phyloP scores from a whole-genome alignment of 2,888 invertebrate species.

The Branchellion lobata region DNA sequence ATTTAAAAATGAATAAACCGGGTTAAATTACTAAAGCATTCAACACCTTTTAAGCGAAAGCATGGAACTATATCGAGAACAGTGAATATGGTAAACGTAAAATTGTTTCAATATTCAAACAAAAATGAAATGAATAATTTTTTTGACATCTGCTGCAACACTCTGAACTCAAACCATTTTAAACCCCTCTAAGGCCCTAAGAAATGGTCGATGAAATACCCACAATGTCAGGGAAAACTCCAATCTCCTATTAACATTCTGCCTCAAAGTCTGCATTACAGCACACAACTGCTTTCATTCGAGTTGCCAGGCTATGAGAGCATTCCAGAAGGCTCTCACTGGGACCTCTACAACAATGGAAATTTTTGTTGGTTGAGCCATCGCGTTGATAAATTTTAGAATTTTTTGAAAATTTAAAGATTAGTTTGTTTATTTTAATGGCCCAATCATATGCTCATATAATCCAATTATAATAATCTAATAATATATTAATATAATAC shows the following conservation, averaged over 20 bases:
- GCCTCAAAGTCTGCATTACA: constrained; percentile 44
- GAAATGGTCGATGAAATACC: constrained; percentile 40
- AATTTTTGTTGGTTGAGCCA: constrained; percentile 48
- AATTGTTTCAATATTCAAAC: too few relatives aligned
- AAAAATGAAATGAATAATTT: too few relatives aligned
- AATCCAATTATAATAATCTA: too few relatives aligned
- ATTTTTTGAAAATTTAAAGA: too few relatives aligned
- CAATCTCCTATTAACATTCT: constrained; percentile 50
- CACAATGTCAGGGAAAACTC: constrained; percentile 38
- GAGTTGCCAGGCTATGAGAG: constrained; percentile 50
- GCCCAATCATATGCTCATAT: too few relatives aligned
- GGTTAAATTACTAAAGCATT: too few relatives aligned
- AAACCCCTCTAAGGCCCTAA: constrained; percentile 44
- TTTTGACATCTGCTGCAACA: too few relatives aligned
- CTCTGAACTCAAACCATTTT: too few relatives aligned
- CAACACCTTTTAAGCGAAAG: not conserved
- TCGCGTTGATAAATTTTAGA: too few relatives aligned
- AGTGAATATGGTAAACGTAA: constrained; percentile 34
- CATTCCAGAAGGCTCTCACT: constrained; percentile 49
- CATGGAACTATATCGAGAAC: constrained; percentile 41
- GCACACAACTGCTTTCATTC: constrained; percentile 47
- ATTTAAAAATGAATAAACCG: too few relatives aligned
- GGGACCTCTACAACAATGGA: constrained; percentile 51
- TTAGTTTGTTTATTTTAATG: too few relatives aligned
- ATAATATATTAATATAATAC: too few relatives aligned